Conservation (phyloP, 2,888 invertebrate species). For the Acrocyrtus sp. region DNA sequence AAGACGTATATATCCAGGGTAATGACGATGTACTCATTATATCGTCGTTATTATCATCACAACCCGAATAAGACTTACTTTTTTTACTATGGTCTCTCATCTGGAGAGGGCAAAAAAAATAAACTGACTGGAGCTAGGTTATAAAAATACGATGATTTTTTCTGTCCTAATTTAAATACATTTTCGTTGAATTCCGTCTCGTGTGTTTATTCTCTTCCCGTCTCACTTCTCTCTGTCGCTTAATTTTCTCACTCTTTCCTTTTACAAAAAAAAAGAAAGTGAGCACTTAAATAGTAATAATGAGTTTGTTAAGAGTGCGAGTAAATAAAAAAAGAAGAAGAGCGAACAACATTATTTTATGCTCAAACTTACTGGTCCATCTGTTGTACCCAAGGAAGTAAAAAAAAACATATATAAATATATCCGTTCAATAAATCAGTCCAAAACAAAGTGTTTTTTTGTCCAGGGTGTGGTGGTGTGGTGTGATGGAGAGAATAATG, state of each 20-base stretch:
- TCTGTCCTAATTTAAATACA: not conserved
- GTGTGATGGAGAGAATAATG: not conserved
- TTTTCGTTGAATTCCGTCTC: not conserved
- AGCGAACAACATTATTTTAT: not conserved
- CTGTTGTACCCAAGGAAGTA: not conserved
- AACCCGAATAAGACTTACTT: too few relatives aligned
- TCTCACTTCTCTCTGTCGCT: not conserved
- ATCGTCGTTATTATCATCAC: not conserved
- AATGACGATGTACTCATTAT: not conserved
- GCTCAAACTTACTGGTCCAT: not conserved
- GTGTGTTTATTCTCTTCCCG: not conserved
- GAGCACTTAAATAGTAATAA: not conserved
- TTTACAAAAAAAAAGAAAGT: not conserved
- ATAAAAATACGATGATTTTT: too few relatives aligned
- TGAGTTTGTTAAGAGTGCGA: not conserved
- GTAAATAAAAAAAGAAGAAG: too few relatives aligned
- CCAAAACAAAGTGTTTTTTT: slow-evolving; percentile 49
- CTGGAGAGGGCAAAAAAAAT: not conserved
- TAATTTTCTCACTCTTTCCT: not conserved
- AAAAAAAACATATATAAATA: too few relatives aligned
- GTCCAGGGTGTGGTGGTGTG: slow-evolving; percentile 60
- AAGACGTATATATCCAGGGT: not conserved
- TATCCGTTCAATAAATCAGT: slow-evolving; percentile 62
- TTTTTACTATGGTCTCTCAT: not conserved
- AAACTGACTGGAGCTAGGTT: too few relatives aligned